These are phyloP conservation scores for Artemia sinica DNA, from an alignment of 2,888 invertebrate genomes.

Conservation along the genomic window DNA sequence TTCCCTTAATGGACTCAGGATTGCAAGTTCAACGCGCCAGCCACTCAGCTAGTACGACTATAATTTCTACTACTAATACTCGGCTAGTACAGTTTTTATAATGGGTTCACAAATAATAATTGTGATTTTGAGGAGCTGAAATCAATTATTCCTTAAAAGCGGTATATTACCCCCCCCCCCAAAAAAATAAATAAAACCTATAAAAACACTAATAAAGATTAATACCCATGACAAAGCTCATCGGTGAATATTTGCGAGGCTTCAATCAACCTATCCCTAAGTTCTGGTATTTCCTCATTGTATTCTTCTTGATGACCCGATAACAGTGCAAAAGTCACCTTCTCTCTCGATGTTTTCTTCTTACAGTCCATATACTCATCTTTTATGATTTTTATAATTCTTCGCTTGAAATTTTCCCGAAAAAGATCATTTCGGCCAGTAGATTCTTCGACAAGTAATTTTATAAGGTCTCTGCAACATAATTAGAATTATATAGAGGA, in stretches of 20 bases:
- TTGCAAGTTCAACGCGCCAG: too few relatives aligned
- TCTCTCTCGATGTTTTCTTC: background rate
- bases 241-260: background rate
- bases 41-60: too few relatives aligned
- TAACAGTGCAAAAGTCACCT: background rate
- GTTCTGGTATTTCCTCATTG: background rate
- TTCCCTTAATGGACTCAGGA: too few relatives aligned
- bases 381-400: background rate
- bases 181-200: background rate
- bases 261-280: background rate
- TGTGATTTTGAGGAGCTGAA: too few relatives aligned
- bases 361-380: slow-evolving; percentile 4
- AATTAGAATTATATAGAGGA: too few relatives aligned
- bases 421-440: background rate
- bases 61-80: too few relatives aligned
- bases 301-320: background rate
- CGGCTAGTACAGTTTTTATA: too few relatives aligned
- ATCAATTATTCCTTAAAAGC: too few relatives aligned
- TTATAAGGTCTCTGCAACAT: background rate
- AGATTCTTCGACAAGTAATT: background rate
- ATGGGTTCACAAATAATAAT: too few relatives aligned
- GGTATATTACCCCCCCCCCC: too few relatives aligned
- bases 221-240: slow-evolving; percentile 3
- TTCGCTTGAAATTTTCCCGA: background rate
- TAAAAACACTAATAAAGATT: background rate